These are phyloP conservation scores for Leptopilina syphax DNA, from an alignment of 2,888 invertebrate genomes.

Conservation along the genomic window DNA sequence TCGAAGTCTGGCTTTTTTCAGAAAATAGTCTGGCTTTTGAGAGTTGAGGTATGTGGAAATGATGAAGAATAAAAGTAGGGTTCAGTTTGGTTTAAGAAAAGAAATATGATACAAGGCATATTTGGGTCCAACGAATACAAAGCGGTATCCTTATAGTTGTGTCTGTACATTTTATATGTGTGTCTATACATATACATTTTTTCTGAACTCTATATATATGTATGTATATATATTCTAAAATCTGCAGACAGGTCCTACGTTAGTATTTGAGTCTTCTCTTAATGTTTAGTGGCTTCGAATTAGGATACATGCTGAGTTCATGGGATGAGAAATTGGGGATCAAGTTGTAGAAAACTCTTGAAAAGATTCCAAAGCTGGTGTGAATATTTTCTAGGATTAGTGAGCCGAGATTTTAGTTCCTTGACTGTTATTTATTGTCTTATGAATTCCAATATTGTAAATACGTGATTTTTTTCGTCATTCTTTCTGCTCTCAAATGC, in stretches of 20 bases:
- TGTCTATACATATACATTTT: neutral
- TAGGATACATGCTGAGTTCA: constrained; percentile 30
- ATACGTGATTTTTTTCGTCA: no score
- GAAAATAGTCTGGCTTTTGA: neutral
- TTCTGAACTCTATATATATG: neutral
- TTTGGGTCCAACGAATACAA: constrained; percentile 16
- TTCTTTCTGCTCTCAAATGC: no score
- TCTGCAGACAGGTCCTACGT: neutral
- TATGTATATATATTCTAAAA: neutral
- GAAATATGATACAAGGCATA: constrained; percentile 29
- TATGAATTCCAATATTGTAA: no score
- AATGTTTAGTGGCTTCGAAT: constrained; percentile 34
- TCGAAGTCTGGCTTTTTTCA: neutral
- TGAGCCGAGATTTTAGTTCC: constrained; percentile 1
- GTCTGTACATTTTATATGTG: neutral
- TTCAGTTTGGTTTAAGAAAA: constrained; percentile 12
- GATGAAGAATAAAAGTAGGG: constrained; percentile 11
- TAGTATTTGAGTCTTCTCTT: neutral
- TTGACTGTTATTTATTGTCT: neutral
- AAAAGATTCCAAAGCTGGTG: neutral
- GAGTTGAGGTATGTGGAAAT: constrained; percentile 11
- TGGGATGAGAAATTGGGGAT: constrained; percentile 11
- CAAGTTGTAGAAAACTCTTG: constrained; percentile 1
- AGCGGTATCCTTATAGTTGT: neutral
- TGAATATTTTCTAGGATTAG: constrained; percentile 11